These are phyloP conservation scores for Labeo calbasu DNA, from an alignment of 2,797 vertebrate species.

Conservation along the genomic window DNA sequence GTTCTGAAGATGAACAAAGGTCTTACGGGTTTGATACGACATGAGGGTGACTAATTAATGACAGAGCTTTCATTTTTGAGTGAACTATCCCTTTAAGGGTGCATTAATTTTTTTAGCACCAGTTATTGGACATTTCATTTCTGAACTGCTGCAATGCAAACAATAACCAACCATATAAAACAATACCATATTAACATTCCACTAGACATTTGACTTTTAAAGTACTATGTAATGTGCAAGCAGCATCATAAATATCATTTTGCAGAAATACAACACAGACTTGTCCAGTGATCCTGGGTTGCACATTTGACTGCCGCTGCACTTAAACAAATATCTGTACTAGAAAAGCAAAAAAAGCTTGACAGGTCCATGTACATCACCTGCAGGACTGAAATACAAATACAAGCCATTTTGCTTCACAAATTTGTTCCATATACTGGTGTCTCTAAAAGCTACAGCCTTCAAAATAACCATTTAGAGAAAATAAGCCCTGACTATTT, in stretches of 20 bases:
- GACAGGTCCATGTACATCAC: not conserved
- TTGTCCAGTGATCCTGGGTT: not conserved
- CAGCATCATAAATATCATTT: not conserved
- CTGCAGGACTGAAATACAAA: not conserved
- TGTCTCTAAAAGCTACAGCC: not conserved
- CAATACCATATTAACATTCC: not conserved
- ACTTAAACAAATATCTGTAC: conserved; percentile 14
- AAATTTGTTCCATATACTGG: not conserved
- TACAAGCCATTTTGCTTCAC: not conserved
- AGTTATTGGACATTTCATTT: not conserved
- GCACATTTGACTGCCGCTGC: not conserved
- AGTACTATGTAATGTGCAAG: not conserved
- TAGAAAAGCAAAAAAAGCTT: not conserved
- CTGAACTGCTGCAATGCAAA: not conserved
- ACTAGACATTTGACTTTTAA: not conserved
- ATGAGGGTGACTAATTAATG: too few relatives aligned
- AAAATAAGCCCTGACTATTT: not conserved
- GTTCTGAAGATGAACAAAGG: too few relatives aligned
- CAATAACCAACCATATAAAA: not conserved
- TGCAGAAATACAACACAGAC: not conserved
- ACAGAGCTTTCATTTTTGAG: too few relatives aligned
- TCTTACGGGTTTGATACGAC: too few relatives aligned
- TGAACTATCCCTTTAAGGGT: not conserved
- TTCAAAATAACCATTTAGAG: not conserved
- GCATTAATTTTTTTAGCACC: not conserved